Conservation (phyloP, 2,888 invertebrate species). For the Morpho helenor region DNA sequence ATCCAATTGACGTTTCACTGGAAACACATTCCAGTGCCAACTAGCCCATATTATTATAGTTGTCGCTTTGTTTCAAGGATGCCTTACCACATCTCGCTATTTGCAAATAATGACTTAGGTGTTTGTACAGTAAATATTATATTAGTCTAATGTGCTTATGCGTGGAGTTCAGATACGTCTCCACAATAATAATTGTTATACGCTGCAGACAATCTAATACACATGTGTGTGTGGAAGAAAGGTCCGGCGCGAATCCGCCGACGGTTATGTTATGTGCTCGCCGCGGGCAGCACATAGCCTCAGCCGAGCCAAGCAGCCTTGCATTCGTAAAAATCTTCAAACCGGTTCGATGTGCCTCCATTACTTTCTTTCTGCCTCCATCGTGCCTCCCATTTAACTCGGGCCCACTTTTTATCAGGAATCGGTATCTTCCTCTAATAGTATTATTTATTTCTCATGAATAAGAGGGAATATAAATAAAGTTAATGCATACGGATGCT, state of each 20-base stretch:
- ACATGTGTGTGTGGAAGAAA: constrained; percentile 53
- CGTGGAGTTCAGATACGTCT: constrained; percentile 61
- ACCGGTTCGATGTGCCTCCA: constrained; percentile 78
- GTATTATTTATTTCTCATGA: constrained; percentile 80
- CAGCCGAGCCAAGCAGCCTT: constrained; percentile 65
- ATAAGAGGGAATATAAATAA: constrained; percentile 75
- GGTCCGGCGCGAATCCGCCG: constrained; percentile 72
- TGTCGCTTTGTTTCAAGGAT: constrained; percentile 46
- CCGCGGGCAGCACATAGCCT: constrained; percentile 65
- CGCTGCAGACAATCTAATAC: constrained; percentile 32
- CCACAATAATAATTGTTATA: constrained; percentile 57
- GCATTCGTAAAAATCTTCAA: constrained; percentile 79
- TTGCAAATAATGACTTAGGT: constrained; percentile 51
- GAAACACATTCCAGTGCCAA: constrained; percentile 41
- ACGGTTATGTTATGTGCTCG: constrained; percentile 67
- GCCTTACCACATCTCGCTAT: constrained; percentile 46
- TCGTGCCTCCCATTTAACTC: constrained; percentile 77
- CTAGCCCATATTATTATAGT: constrained; percentile 55
- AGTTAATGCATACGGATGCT: constrained; percentile 72
- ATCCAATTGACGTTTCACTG: constrained; percentile 10
- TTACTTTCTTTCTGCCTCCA: constrained; percentile 79
- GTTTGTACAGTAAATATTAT: constrained; percentile 59
- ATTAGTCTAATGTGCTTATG: constrained; percentile 54
- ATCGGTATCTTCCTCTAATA: constrained; percentile 79
- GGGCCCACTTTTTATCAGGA: constrained; percentile 78